Evolutionary conservation across 2,113 vertebrate genomes (phyloP), one percentile per base, ranked within the genome.

Genomic region (Gallinago jamesoni): DNA sequence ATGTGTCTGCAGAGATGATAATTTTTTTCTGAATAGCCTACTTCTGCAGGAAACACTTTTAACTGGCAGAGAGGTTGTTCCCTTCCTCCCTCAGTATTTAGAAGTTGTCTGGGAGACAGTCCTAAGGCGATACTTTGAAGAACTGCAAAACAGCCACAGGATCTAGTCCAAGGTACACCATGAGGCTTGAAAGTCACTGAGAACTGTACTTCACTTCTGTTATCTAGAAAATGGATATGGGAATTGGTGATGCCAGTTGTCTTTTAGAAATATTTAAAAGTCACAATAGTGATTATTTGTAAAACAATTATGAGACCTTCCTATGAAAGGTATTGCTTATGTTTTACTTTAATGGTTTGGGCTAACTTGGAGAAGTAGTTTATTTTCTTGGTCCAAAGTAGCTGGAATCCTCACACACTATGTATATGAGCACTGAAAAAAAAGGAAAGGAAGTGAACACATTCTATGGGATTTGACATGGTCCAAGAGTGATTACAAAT

Each of bases 401-500:
- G 66, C 84, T 66, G 80, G 93, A 93, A 87, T 81, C 82, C 41
- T 50, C 37, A 37, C 2, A 2, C 33, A 63, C 56, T 74, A 22
- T 28, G 25, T 56, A 31, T 77, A 45, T 33, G 39, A 82, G 55
- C 53, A 74, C 52, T 83, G 47, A 39, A 77, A 64, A 62, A 88
- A 66, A 89, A 84, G 28, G 41, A 90, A 92, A 95, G 57, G 57
- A 93, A 89, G 81, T 52, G 89, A 97, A 72, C 77, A 86, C 75
- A 69, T 96, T 96, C 92, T 76, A 82, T 89, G 92, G 84, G 90
- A 96, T 96, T 95, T 96, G 88, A 95, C 95, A 95, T 96, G 93
- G 95, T 84, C 93, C 91, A 92, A 79, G 78, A 92, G 84, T 94
- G 92, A 96, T 96, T 96, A 97, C 93, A 91, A 95, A 96, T 96